phyloP scores from a whole-genome alignment of 2,797 vertebrate genomes.

The Lates japonicus region DNA sequence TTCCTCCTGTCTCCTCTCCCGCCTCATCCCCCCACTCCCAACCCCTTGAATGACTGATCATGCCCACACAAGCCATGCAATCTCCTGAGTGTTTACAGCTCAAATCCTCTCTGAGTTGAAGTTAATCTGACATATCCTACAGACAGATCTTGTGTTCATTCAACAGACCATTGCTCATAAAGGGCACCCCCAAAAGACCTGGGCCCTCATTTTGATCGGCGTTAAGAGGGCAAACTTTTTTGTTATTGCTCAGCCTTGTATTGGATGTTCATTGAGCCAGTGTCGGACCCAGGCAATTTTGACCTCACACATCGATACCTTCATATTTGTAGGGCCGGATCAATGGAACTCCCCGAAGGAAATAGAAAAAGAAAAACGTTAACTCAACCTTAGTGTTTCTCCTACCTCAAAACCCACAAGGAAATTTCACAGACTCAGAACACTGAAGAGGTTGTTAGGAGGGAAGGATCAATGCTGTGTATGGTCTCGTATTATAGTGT shows the following conservation, averaged over 20 bases:
- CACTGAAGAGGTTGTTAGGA: conserved; percentile 71
- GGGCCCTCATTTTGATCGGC: conserved; percentile 74
- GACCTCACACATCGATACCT: conserved; percentile 81
- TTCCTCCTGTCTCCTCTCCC: conserved; percentile 43
- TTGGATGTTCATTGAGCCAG: conserved; percentile 72
- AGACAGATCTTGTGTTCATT: conserved; percentile 78
- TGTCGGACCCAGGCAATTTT: conserved; percentile 76
- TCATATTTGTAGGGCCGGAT: conserved; percentile 80
- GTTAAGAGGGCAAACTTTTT: conserved; percentile 77
- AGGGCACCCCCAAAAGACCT: conserved; percentile 66
- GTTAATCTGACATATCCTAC: conserved; percentile 85
- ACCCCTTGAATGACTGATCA: conserved; percentile 81
- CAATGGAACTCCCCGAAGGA: conserved; percentile 77
- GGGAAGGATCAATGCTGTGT: conserved; percentile 71
- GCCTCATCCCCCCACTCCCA: conserved; percentile 24
- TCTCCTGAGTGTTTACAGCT: conserved; percentile 79
- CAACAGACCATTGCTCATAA: conserved; percentile 82
- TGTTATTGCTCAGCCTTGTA: conserved; percentile 73
- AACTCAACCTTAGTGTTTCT: conserved; percentile 75
- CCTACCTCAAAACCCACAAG: conserved; percentile 70
- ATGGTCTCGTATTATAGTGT: conserved; percentile 54
- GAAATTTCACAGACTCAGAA: conserved; percentile 78
- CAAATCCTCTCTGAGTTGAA: conserved; percentile 81
- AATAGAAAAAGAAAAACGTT: conserved; percentile 72
- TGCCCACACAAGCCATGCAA: conserved; percentile 75